Base-by-base conservation (phyloP, 2,797 vertebrate species). In the Pseudomugil tenellus region DNA sequence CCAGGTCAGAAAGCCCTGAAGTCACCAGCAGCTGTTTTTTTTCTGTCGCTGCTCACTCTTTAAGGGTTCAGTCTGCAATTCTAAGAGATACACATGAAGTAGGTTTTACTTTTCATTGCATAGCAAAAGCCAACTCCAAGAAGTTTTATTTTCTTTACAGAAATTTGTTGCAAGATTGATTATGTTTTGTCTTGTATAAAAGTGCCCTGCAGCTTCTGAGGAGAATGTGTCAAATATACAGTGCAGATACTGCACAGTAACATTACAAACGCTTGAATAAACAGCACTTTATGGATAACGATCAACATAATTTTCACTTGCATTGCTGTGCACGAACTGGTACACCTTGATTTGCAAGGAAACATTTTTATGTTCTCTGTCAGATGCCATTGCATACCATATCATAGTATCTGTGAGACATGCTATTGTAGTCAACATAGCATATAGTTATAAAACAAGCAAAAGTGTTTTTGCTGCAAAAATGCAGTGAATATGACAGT, bases 1-100 rank as follows among this genome's bases (percentile, higher is more conserved):
- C 91, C 90, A 91, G 70, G 77, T 67, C 84, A 80, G 60, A 82
- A 61, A 82, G 78, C 83, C 83, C 62, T 81, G 81, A 79, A 85
- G 76, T 85, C 78, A 78, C 58, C 72, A 63, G 79, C 59, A 64
- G 53, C 77, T 66, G 67, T 67, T 64, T 66, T 61, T 48, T 23
- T 32, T 58, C 19, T 25, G 58, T n/a, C n/a, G n/a, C n/a, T n/a
- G n/a, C n/a, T n/a, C 46, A 49, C 10, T 25, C 4, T 52, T 6
- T 28, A 6, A 52, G 28, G 7, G 13, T 52, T 52, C 49, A 52
- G 49, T 51, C 23, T 51, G 3, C 14, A 12, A 12, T 13, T 25
- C 21, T 19, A 23, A 53, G 28, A 17, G 14, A 28, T 57, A 26
- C 43, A 21, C 14, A 32, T 39, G 25, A 60, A 16, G 9, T 12